phyloP scores from a whole-genome alignment of 2,113 vertebrate genomes.

The Beaufortia kweichowensis region DNA sequence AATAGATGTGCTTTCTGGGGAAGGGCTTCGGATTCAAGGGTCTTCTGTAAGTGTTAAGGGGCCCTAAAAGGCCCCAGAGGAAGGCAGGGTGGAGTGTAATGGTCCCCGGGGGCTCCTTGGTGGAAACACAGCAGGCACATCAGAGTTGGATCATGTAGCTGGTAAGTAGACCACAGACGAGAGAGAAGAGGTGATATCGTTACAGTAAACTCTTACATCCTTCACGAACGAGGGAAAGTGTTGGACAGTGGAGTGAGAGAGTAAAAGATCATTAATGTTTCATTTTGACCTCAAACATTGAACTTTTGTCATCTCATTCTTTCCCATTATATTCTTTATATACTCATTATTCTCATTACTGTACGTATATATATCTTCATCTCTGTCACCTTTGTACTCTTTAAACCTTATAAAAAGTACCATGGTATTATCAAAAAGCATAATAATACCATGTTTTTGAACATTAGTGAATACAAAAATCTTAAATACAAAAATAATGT shows the following conservation, averaged over 20 bases:
- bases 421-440: not conserved
- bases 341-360: too few relatives aligned
- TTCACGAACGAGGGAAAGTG: slow-evolving; percentile 63
- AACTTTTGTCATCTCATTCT: slow-evolving; percentile 45
- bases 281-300: slow-evolving; percentile 51
- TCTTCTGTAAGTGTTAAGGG: slow-evolving; percentile 80
- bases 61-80: slow-evolving; percentile 81
- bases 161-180: slow-evolving; percentile 70
- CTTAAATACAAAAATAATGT: too few relatives aligned
- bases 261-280: slow-evolving; percentile 27
- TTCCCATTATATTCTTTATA: not conserved
- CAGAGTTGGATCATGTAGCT: slow-evolving; percentile 78
- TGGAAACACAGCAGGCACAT: slow-evolving; percentile 83
- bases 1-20: slow-evolving; percentile 83
- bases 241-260: slow-evolving; percentile 43
- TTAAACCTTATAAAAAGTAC: not conserved
- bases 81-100: slow-evolving; percentile 67
- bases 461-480: not conserved
- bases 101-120: slow-evolving; percentile 76
- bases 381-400: not conserved
- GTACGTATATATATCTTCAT: too few relatives aligned
- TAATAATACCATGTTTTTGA: not conserved
- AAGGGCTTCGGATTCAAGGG: slow-evolving; percentile 64
- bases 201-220: slow-evolving; percentile 72
- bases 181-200: slow-evolving; percentile 73